phyloP scores from a whole-genome alignment of 2,797 vertebrate genomes.

The Antrozous pallidus region DNA sequence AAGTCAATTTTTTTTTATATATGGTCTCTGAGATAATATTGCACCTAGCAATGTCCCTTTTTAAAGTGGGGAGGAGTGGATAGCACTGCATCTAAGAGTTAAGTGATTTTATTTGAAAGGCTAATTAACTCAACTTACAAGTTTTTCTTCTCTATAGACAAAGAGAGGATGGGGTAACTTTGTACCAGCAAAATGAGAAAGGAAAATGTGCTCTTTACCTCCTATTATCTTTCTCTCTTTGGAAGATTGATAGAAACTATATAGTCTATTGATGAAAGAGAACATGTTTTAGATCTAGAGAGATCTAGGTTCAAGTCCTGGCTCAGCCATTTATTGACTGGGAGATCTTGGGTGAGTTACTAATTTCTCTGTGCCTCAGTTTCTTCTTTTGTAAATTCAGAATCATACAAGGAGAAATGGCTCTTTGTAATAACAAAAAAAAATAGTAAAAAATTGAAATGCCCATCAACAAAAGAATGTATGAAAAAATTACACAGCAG shows the following conservation, averaged over 20 bases:
- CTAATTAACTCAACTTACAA: slow-evolving; percentile 66
- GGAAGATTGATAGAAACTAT: neutral
- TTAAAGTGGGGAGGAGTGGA: neutral
- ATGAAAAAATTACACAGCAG: neutral
- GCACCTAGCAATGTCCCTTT: neutral
- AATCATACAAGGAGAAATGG: neutral
- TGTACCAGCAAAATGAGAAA: slow-evolving; percentile 14
- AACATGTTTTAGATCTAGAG: neutral
- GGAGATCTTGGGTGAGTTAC: neutral
- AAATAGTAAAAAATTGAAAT: neutral
- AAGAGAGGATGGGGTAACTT: neutral
- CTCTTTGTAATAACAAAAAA: neutral
- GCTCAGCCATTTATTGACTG: neutral
- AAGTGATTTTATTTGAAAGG: slow-evolving; percentile 71
- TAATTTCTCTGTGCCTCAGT: neutral
- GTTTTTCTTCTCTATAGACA: slow-evolving; percentile 48
- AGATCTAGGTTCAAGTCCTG: neutral
- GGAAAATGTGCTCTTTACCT: neutral
- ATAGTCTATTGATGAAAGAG: neutral
- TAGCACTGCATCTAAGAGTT: slow-evolving; percentile 52
- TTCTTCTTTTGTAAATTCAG: neutral
- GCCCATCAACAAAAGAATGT: neutral
- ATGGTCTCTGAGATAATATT: neutral
- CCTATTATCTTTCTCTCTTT: neutral
- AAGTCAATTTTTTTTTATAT: neutral